Evolutionary conservation across 2,888 invertebrate species (phyloP).

Genomic region (Rugalucina vietnamica): DNA sequence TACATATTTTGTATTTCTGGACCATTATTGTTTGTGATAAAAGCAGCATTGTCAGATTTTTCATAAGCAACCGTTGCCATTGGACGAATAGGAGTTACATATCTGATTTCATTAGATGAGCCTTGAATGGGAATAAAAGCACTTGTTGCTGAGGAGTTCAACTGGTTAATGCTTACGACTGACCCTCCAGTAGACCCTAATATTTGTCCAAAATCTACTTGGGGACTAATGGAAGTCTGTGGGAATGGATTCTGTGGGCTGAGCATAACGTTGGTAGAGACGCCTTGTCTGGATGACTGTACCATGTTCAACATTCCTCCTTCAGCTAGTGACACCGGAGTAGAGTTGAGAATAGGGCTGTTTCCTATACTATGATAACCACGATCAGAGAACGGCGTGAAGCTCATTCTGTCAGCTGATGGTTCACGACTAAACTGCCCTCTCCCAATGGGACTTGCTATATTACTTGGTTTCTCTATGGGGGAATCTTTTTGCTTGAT

Average conservation of each 20-base stretch:
- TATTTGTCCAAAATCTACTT: neutral
- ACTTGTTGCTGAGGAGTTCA: conserved; percentile 62
- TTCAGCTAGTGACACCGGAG: conserved; percentile 54
- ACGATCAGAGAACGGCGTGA: conserved; percentile 67
- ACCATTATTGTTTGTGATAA: conserved; percentile 4
- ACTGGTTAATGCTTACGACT: conserved; percentile 18
- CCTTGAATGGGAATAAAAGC: conserved; percentile 78
- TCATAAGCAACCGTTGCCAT: conserved; percentile 71
- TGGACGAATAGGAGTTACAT: conserved; percentile 73
- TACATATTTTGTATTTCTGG: neutral
- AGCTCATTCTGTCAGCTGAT: conserved; percentile 41
- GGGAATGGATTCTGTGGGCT: neutral
- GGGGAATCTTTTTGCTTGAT: neutral
- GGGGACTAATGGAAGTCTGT: conserved; percentile 30
- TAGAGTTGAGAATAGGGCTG: conserved; percentile 63
- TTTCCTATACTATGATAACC: conserved; percentile 73
- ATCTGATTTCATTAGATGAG: conserved; percentile 50
- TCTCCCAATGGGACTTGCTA: neutral
- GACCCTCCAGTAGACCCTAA: neutral
- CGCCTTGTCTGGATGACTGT: conserved; percentile 41
- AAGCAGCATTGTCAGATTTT: conserved; percentile 20
- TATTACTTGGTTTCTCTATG: neutral
- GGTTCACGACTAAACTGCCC: conserved; percentile 42
- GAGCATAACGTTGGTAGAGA: neutral
- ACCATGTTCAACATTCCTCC: conserved; percentile 12